Evolutionary conservation across 2,113 vertebrate species (phyloP).

Genomic region (Cochlearius cochlearius): DNA sequence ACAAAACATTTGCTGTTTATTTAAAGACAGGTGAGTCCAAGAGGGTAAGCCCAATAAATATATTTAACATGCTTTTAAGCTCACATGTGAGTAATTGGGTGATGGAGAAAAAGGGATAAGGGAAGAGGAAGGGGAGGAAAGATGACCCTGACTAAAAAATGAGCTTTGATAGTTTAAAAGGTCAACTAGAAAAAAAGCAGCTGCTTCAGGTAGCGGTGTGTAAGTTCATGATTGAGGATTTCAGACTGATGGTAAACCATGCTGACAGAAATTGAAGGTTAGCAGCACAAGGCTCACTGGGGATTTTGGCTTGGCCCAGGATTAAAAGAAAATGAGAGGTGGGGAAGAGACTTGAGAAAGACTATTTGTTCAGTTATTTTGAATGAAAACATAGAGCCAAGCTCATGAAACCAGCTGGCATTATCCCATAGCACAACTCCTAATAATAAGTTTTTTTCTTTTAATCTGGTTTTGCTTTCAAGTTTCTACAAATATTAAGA

Average conservation of each 20-base stretch:
- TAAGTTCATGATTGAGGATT: neutral
- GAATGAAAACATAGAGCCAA: neutral
- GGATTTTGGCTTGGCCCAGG: neutral
- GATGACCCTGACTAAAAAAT: neutral
- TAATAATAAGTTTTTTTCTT: neutral
- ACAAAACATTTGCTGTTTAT: neutral
- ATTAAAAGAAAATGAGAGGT: neutral
- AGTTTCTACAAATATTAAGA: neutral
- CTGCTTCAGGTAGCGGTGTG: neutral
- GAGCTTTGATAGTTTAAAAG: conserved; percentile 3
- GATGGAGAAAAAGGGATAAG: neutral
- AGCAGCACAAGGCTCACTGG: neutral
- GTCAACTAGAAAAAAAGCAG: neutral
- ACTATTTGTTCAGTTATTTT: neutral
- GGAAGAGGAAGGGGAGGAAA: neutral
- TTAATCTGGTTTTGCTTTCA: neutral
- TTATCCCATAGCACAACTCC: neutral
- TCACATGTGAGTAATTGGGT: neutral
- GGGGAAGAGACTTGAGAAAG: neutral
- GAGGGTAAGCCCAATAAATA: neutral
- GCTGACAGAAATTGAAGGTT: conserved; percentile 9
- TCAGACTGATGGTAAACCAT: neutral
- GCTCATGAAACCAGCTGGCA: neutral
- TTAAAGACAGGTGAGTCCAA: neutral
- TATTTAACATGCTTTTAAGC: neutral